Base-by-base conservation (phyloP, 2,113 vertebrate genomes). In the Oreochromis spilurus region DNA sequence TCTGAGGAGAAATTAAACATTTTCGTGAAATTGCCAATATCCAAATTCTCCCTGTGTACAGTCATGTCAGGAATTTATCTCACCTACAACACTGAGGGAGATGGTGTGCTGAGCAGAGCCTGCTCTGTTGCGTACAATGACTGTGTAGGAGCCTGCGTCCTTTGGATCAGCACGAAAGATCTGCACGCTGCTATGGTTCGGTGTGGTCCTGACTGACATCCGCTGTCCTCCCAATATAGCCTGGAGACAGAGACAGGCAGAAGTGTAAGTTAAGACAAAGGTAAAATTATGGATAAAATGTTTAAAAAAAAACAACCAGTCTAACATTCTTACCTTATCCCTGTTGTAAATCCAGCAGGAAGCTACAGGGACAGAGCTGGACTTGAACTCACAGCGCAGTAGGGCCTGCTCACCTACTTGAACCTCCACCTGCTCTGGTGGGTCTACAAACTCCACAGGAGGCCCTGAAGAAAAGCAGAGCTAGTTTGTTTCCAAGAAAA, bases 271-370 rank as follows among this genome's bases (percentile, higher is more conserved):
- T 55, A 34, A 53, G 40, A 54, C 2, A 4, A 70, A 50, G 21
- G 9, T 19, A 14, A 38, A 45, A 43, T 77, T 52, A 36, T 50
- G 7, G 13, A 29, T 31, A 12, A 16, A 38, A 5, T 24, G 29
- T 65, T 65, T 6, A 0, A 34, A 62, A 38, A 34, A 19, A 1
- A 6, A 6, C 4, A 65, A 40, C 2, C 7, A 21, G 9, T 13
- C 4, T 9, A 31, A 14, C 2, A 0, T 16, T 26, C 19, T 58
- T 45, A 97, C 97, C 96, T 96, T 94, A 29, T 94, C 91, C 83
- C 84, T 95, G 91, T 97, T 96, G 87, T 93, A 95, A 84, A 97
- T 94, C 97, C 97, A 97, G 90, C 96, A 97, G 87, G 94, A 96
- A 29, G 95, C 96, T 79, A 97, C 95, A 12, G 96, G 96, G 4